A percentile compares a stretch with the other conserved stretches of the same genome.
These are phyloP conservation scores for Serrognathus titanus DNA, from an alignment of 2,888 invertebrate genomes.

Conservation along the genomic window DNA sequence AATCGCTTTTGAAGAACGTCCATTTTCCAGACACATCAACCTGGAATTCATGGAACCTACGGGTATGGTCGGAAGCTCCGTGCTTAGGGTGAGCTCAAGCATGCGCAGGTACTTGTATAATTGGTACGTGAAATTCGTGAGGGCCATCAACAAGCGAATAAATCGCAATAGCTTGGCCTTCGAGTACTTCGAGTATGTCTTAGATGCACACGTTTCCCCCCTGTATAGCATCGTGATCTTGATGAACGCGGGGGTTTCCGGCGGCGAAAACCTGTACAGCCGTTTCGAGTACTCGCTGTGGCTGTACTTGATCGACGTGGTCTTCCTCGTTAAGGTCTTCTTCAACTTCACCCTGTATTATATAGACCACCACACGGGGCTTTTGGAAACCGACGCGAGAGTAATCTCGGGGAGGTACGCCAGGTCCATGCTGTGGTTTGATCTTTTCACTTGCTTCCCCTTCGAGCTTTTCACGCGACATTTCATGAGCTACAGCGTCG, in stretches of 20 bases:
- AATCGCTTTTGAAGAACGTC: no score
- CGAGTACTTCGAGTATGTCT: constrained; percentile 10
- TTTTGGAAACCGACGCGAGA: constrained; percentile 4
- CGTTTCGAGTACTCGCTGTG: background rate
- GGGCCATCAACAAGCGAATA: constrained; percentile 4
- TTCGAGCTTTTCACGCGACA: constrained; percentile 1
- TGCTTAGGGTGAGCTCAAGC: background rate
- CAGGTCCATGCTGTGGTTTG: constrained; percentile 13
- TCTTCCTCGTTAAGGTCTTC: constrained; percentile 9
- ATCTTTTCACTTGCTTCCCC: constrained; percentile 12
- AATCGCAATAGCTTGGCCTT: constrained; percentile 3
- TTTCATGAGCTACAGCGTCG: background rate
- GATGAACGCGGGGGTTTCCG: constrained; percentile 1
- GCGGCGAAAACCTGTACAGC: background rate
- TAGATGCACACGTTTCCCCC: constrained; percentile 11
- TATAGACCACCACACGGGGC: constrained; percentile 12
- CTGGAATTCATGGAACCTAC: constrained; percentile 10
- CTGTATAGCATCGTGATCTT: constrained; percentile 7
- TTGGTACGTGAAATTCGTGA: constrained; percentile 1
- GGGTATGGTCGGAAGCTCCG: background rate
- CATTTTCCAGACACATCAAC: constrained; percentile 1
- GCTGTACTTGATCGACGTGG: constrained; percentile 1
- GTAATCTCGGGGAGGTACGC: constrained; percentile 7
- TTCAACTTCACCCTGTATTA: constrained; percentile 12
- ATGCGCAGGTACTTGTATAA: background rate